Base-by-base conservation (phyloP, 2,888 invertebrate species). In the Nebria salina region DNA sequence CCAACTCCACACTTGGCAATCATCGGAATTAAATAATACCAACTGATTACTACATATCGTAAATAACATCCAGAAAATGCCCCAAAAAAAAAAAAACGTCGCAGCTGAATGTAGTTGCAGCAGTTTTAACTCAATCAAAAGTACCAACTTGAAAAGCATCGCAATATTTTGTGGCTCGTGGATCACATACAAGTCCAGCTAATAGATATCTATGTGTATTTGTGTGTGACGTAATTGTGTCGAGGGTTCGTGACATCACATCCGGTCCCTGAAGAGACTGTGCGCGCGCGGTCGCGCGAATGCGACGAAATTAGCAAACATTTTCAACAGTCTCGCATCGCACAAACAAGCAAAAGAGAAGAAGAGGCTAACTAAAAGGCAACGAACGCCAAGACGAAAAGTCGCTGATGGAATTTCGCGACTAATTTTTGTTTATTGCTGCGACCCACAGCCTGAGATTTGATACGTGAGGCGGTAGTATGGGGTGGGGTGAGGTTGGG, bases 131-230 rank as follows among this genome's bases (percentile, higher is more conserved):
- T 54, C 54, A 13, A 54, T 54, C 54, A 54, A 54, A 54, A 54
- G 0, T 54, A 13, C 54, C 54, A 54, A 54, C 6, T 54, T 54
- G 54, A 54, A 8, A 54, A 54, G 13, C 11, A 11, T 7, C 54
- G 54, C 54, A 13, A 54, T 7, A 54, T 54, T 8, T 54, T 8
- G 54, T 54, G 7, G 54, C 54, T 1, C 54, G 54, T 54, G 54
- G 70, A 83, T 84, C 84, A 85, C 85, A 85, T 85, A 84, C 85
- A 84, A 85, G 84, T 84, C 84, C 83, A 82, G 82, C 85, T 86
- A 88, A 88, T 88, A 88, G 88, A 88, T 88, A 88, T 88, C 86
- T 88, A 88, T 87, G 87, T 86, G 85, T 86, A 86, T 87, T 87
- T 87, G 87, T 87, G 84, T 85, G 85, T 85, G 85, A 85, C 84